These are phyloP conservation scores for Scaptomyza pallida DNA, from an alignment of 1,140 invertebrate genomes.

Conservation along the genomic window DNA sequence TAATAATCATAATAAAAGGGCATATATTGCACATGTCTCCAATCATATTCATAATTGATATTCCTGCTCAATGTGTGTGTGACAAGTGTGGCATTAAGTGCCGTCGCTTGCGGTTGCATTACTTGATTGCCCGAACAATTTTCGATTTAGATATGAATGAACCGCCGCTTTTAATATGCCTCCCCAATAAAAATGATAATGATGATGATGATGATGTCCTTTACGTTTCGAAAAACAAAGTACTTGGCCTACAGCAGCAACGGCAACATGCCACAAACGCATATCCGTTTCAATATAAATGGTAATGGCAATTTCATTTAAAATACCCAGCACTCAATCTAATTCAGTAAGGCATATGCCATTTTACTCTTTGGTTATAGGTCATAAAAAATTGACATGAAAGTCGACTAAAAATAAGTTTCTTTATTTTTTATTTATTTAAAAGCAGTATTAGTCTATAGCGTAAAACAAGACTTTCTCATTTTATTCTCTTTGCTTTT, in stretches of 20 bases:
- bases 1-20: slow-evolving; percentile 7
- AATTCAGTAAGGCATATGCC: too few relatives aligned
- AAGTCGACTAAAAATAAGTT: too few relatives aligned
- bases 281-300: slow-evolving; percentile 24
- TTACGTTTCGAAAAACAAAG: neutral
- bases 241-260: neutral
- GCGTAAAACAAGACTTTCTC: too few relatives aligned
- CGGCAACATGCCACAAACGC: slow-evolving; percentile 7
- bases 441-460: too few relatives aligned
- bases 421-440: too few relatives aligned
- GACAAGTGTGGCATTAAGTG: slow-evolving; percentile 7
- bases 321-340: slow-evolving; percentile 6
- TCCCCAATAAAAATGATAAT: slow-evolving; percentile 1
- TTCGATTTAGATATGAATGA: slow-evolving; percentile 38
- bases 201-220: neutral
- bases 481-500: too few relatives aligned
- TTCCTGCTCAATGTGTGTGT: neutral
- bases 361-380: too few relatives aligned
- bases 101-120: slow-evolving; percentile 20
- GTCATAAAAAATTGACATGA: too few relatives aligned
- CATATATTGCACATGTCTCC: slow-evolving; percentile 12
- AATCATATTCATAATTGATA: slow-evolving; percentile 37
- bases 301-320: slow-evolving; percentile 30
- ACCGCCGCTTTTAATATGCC: slow-evolving; percentile 4
- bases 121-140: slow-evolving; percentile 39